Conservation (phyloP, 2,888 invertebrate genomes). For the Gerosis bhagava region DNA sequence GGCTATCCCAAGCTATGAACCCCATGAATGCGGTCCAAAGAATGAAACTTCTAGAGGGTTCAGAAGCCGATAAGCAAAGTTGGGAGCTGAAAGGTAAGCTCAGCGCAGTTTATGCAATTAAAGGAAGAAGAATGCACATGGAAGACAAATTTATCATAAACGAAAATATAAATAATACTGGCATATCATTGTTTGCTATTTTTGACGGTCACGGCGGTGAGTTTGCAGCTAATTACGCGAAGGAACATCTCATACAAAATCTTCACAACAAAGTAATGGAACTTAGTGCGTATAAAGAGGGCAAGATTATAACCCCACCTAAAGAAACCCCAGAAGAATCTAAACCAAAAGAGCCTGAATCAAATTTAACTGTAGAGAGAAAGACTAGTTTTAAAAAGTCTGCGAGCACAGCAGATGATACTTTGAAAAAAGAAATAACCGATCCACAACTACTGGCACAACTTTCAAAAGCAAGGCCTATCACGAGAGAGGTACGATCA, state of each 20-base stretch:
- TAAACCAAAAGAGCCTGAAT: slow-evolving; percentile 68
- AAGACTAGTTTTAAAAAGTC: slow-evolving; percentile 87
- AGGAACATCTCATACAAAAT: slow-evolving; percentile 92
- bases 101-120: slow-evolving; percentile 94
- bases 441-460: slow-evolving; percentile 86
- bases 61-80: slow-evolving; percentile 79
- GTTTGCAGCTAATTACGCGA: slow-evolving; percentile 96
- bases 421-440: slow-evolving; percentile 83
- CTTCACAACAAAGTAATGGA: slow-evolving; percentile 89
- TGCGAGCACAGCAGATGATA: slow-evolving; percentile 83
- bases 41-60: slow-evolving; percentile 78
- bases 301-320: slow-evolving; percentile 65
- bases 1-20: slow-evolving; percentile 85
- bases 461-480: slow-evolving; percentile 81
- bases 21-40: slow-evolving; percentile 84
- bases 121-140: slow-evolving; percentile 95
- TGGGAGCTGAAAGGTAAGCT: slow-evolving; percentile 91
- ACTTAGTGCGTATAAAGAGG: slow-evolving; percentile 86
- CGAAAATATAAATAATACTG: slow-evolving; percentile 92
- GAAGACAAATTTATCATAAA: slow-evolving; percentile 96
- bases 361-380: slow-evolving; percentile 65
- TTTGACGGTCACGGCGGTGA: slow-evolving; percentile 98
- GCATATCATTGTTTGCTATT: slow-evolving; percentile 94
- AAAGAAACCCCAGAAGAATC: slow-evolving; percentile 58
- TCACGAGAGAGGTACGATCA: slow-evolving; percentile 83